Base-by-base conservation (phyloP, 64 coral and sea anemone genomes). In the Acropora tenuis region DNA sequence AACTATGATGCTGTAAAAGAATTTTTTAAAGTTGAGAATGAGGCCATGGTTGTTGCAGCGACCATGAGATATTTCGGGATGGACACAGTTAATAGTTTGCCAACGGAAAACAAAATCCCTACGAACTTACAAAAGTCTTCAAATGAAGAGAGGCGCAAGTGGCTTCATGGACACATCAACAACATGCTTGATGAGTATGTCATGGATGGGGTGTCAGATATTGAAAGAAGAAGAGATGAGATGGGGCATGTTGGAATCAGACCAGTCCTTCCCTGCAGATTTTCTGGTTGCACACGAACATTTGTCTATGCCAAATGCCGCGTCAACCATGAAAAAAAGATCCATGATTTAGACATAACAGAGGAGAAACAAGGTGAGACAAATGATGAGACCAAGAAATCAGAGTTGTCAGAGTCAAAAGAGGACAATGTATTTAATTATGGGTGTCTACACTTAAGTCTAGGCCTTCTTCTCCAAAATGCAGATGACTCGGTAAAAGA, bases 401-500 rank as follows among this genome's bases (percentile, higher is more conserved):
- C 65, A 73, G 67, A 86, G 11, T 43, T 69, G 67, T 71, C 65
- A 19, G 83, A 86, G 77, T 79, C 45, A 48, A 79, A 79, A n/a
- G 17, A 79, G 50, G 77, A 75, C 47, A 60, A 78, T 30, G 42
- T 94, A 40, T 94, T 90, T 57, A 86, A 90, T 55, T 94, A 94
- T 90, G 93, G 93, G 15, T 94, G 93, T 43, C 58, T 90, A 8
- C 55, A 41, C 20, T 41, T 94, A 80, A 90, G 41, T 30, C 63
- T 90, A 30, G 93, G 93, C 15, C 43, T 94, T 47, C 57, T 94
- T 12, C 77, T 90, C 9, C 30, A 83, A 50, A 49, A 90, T 87
- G 88, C 93, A 71, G 93, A 95, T 80, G 88, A 95, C 82, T 84
- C 93, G 8, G 88, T 94, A 4, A 94, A 94, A 60, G 93, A 87